These are phyloP conservation scores for Subacronicta megacephala DNA, from an alignment of 2,888 invertebrate species.

Conservation along the genomic window DNA sequence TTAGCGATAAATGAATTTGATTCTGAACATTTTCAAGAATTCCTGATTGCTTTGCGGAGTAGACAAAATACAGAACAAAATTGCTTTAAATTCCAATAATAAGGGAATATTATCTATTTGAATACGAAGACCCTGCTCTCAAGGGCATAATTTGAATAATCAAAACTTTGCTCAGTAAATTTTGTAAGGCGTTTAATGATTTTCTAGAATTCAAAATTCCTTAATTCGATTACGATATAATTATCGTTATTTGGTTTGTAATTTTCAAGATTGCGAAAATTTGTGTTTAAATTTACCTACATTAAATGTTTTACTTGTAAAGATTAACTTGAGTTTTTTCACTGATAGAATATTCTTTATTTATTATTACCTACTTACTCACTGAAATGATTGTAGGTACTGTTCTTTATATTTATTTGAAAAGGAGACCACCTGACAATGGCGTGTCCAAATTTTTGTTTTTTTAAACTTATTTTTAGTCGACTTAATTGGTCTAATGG, in stretches of 20 bases:
- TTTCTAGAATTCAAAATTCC: constrained; percentile 17
- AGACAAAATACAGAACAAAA: background rate
- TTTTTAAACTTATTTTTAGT: no score
- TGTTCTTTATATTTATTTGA: no score
- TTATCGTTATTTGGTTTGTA: constrained; percentile 20
- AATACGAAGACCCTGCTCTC: constrained; percentile 22
- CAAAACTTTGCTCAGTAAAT: constrained; percentile 49
- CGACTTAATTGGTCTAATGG: no score
- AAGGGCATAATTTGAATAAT: constrained; percentile 48
- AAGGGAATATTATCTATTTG: constrained; percentile 5
- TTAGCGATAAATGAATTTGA: no score
- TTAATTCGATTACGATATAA: constrained; percentile 34
- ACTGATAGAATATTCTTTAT: background rate
- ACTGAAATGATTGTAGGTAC: no score
- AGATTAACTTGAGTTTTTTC: background rate
- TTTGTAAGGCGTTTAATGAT: constrained; percentile 52
- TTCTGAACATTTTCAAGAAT: no score
- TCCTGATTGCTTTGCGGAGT: no score
- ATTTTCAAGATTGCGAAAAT: background rate
- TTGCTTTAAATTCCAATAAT: background rate
- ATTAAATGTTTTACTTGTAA: background rate
- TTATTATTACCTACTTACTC: no score
- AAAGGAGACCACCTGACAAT: no score
- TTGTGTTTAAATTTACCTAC: background rate
- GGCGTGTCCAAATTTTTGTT: no score